These are phyloP conservation scores for Myotis myotis DNA, from an alignment of 2,797 vertebrate genomes.

Conservation along the genomic window DNA sequence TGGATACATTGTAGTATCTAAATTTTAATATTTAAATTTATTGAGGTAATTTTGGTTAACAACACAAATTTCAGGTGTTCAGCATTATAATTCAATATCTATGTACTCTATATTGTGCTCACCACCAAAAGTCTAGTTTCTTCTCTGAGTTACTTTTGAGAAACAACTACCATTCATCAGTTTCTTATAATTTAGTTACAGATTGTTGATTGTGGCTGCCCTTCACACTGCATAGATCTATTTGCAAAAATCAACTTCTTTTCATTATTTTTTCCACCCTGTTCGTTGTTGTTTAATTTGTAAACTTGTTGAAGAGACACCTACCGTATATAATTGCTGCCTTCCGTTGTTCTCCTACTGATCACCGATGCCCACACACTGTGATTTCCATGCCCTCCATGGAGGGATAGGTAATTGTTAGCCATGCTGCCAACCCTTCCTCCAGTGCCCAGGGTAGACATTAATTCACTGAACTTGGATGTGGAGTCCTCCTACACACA, in stretches of 20 bases:
- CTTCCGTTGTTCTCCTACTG: not conserved
- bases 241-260: conserved; percentile 43
- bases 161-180: conserved; percentile 23
- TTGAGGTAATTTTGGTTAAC: not conserved
- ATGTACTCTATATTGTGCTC: not conserved
- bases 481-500: not conserved
- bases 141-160: conserved; percentile 33
- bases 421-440: not conserved
- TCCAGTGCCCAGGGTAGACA: not conserved
- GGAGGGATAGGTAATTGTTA: not conserved
- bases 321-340: not conserved
- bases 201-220: conserved; percentile 40
- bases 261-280: not conserved
- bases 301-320: conserved; percentile 29
- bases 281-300: conserved; percentile 19
- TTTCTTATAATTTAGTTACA: conserved; percentile 30
- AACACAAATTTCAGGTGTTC: not conserved
- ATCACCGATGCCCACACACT: not conserved
- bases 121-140: not conserved
- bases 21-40: not conserved
- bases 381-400: not conserved
- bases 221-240: not conserved
- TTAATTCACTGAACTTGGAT: conserved; percentile 2
- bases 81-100: not conserved
- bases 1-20: not conserved